A percentile compares a stretch with the other conserved stretches of the same genome.
Conservation (phyloP, 2,888 invertebrate genomes). For the Stenurella melanura region DNA sequence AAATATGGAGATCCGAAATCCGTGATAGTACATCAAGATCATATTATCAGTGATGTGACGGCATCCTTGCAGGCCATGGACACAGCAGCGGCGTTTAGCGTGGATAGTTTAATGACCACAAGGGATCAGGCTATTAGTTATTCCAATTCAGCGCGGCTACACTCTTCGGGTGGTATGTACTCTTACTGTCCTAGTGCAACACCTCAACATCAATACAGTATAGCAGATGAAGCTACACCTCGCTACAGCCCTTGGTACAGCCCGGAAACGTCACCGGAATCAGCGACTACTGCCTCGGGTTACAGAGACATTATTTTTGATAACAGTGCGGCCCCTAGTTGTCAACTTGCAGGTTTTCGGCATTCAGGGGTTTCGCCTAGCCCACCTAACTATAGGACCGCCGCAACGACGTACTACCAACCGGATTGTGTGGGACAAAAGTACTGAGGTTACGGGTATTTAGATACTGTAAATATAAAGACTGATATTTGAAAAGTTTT, state of each 20-base stretch:
- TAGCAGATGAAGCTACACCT: slow-evolving; percentile 68
- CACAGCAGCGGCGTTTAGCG: slow-evolving; percentile 76
- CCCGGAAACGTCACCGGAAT: slow-evolving; percentile 74
- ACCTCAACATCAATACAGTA: slow-evolving; percentile 68
- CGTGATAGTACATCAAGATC: slow-evolving; percentile 72
- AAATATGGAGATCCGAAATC: slow-evolving; percentile 70
- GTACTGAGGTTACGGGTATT: slow-evolving; percentile 67
- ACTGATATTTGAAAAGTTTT: slow-evolving; percentile 56
- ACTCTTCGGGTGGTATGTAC: slow-evolving; percentile 76
- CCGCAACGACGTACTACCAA: slow-evolving; percentile 75
- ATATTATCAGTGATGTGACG: slow-evolving; percentile 69
- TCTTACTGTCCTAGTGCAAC: slow-evolving; percentile 75
- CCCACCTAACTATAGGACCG: slow-evolving; percentile 75
- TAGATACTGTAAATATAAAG: slow-evolving; percentile 57
- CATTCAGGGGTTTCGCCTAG: slow-evolving; percentile 75
- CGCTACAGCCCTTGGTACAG: slow-evolving; percentile 76
- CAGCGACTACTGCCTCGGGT: slow-evolving; percentile 67
- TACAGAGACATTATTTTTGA: slow-evolving; percentile 72
- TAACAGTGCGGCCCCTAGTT: slow-evolving; percentile 70
- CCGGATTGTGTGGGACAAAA: slow-evolving; percentile 78
- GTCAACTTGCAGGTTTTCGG: slow-evolving; percentile 72
- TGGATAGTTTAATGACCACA: slow-evolving; percentile 78
- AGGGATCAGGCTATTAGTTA: slow-evolving; percentile 70
- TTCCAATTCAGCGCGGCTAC: slow-evolving; percentile 67
- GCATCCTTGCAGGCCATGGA: slow-evolving; percentile 72